Percentiles rank a stretch among this genome's conserved stretches.
Conservation (phyloP, 2,888 invertebrate species). For the Noctuana brunneofusca region DNA sequence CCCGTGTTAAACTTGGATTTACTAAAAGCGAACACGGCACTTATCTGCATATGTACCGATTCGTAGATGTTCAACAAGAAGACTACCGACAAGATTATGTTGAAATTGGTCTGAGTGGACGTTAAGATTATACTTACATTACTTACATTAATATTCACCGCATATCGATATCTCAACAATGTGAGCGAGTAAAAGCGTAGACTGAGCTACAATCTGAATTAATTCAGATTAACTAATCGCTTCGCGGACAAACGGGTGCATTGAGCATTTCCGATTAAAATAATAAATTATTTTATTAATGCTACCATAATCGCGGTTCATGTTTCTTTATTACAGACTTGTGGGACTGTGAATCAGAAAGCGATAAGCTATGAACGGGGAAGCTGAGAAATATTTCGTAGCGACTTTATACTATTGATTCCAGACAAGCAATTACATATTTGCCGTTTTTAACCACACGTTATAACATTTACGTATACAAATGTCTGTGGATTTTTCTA, state of each 20-base stretch:
- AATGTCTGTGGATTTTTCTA: neutral
- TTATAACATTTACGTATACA: neutral
- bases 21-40: conserved; percentile 16
- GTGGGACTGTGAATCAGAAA: neutral
- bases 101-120: conserved; percentile 33
- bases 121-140: conserved; percentile 31
- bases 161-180: conserved; percentile 32
- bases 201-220: conserved; percentile 30
- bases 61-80: conserved; percentile 23
- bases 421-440: neutral
- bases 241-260: conserved; percentile 34
- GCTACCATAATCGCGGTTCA: conserved; percentile 55
- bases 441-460: too few relatives aligned
- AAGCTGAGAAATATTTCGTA: neutral
- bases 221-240: conserved; percentile 35
- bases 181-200: conserved; percentile 31
- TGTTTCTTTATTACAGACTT: conserved; percentile 58
- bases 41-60: conserved; percentile 18
- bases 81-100: conserved; percentile 26
- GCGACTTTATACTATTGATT: neutral
- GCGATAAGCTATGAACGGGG: conserved; percentile 11
- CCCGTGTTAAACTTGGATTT: conserved; percentile 18
- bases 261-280: conserved; percentile 37
- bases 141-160: conserved; percentile 32
- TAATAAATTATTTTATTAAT: conserved; percentile 65